Conservation (phyloP, 2,797 vertebrate species). For the Anas georgica region DNA sequence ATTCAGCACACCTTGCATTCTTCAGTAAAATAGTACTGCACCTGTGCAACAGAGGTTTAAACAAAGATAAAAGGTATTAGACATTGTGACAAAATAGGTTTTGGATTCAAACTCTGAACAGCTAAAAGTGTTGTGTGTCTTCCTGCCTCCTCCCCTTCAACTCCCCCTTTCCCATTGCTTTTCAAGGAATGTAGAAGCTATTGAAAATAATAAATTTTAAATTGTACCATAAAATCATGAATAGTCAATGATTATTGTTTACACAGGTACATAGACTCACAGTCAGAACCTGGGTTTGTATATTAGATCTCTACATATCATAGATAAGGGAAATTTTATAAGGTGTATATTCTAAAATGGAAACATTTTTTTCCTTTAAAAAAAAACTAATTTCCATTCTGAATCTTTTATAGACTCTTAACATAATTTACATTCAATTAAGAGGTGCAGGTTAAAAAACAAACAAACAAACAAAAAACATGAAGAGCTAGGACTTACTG, state of each 20-base stretch:
- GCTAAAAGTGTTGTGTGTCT: too few species aligned
- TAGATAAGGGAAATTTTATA: not conserved
- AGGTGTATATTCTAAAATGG: not conserved
- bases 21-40: too few species aligned
- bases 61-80: too few species aligned
- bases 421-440: not conserved
- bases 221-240: not conserved
- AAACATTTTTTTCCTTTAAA: not conserved
- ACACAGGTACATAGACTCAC: accelerated
- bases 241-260: not conserved
- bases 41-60: too few species aligned
- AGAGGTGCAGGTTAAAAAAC: not conserved
- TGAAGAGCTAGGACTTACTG: not conserved
- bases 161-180: not conserved
- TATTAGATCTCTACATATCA: not conserved
- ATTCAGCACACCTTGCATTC: too few species aligned
- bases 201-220: not conserved
- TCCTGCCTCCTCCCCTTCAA: too few species aligned
- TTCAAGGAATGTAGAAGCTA: not conserved
- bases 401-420: not conserved
- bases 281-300: accelerated
- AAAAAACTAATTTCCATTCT: not conserved
- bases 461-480: not conserved
- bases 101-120: too few species aligned
- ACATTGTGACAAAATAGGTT: too few species aligned